Conservation (phyloP, 2,888 invertebrate genomes). For the Meteorus colon region DNA sequence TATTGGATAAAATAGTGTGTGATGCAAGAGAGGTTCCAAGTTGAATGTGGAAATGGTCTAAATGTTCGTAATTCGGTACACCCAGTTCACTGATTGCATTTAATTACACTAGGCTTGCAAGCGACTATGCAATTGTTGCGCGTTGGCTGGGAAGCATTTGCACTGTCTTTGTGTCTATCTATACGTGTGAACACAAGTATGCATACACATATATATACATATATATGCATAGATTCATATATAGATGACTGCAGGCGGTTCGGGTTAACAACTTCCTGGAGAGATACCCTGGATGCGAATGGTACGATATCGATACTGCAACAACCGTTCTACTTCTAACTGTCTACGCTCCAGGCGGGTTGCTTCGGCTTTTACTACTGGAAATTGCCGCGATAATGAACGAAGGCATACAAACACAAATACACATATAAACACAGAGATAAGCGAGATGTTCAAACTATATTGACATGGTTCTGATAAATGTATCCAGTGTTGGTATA, state of each 20-base stretch:
- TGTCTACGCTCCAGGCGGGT: neutral
- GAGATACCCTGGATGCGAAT: constrained; percentile 36
- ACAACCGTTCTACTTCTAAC: constrained; percentile 18
- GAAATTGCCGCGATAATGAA: constrained; percentile 38
- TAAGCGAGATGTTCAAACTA: neutral
- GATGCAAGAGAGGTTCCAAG: constrained; percentile 41
- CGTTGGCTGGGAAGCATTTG: neutral
- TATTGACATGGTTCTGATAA: neutral
- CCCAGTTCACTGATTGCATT: constrained; percentile 68
- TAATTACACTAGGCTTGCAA: constrained; percentile 66
- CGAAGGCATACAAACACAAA: neutral
- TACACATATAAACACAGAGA: neutral
- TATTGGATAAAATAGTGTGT: neutral
- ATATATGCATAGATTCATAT: neutral
- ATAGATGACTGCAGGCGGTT: constrained; percentile 14
- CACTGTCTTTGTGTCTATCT: neutral
- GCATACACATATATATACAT: neutral
- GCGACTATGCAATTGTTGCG: constrained; percentile 32
- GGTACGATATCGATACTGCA: constrained; percentile 8
- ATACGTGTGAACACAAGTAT: neutral
- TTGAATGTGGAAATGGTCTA: constrained; percentile 35
- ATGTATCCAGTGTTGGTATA: neutral
- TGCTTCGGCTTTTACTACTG: constrained; percentile 36
- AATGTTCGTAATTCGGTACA: constrained; percentile 45
- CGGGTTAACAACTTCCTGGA: constrained; percentile 41